Conservation (phyloP, 2,113 vertebrate species). For the Diglossa brunneiventris region DNA sequence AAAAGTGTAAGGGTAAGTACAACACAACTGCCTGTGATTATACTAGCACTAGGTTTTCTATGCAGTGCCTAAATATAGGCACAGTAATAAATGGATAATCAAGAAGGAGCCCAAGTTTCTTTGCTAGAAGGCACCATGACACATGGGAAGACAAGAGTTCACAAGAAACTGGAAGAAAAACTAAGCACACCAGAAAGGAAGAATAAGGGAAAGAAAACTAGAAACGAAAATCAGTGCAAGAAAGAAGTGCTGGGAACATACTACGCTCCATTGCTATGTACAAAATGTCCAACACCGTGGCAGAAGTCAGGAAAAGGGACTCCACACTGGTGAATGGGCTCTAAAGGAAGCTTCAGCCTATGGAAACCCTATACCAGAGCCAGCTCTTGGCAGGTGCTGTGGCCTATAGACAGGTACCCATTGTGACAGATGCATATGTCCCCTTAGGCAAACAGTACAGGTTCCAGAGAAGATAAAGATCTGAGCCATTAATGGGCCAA, state of each 20-base stretch:
- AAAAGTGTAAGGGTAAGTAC: background rate
- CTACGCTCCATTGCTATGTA: background rate
- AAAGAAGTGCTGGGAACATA: background rate
- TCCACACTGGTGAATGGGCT: background rate
- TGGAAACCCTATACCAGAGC: background rate
- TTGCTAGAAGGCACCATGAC: background rate
- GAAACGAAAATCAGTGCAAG: background rate
- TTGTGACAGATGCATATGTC: background rate
- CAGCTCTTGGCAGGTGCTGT: background rate
- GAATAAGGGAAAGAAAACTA: background rate
- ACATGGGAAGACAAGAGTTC: background rate
- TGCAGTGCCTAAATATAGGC: background rate
- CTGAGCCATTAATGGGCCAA: background rate
- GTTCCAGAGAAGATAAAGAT: background rate
- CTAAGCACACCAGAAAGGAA: background rate
- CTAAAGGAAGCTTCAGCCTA: background rate
- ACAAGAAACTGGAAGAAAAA: background rate
- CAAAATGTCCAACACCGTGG: accelerated
- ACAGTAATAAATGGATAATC: background rate
- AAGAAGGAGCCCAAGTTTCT: background rate
- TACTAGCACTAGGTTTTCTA: background rate
- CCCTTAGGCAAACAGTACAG: background rate
- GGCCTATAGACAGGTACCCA: background rate
- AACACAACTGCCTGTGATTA: background rate
- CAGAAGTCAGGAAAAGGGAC: background rate